phyloP scores from a whole-genome alignment of 2,797 vertebrate genomes.

The Myotis myotis region DNA sequence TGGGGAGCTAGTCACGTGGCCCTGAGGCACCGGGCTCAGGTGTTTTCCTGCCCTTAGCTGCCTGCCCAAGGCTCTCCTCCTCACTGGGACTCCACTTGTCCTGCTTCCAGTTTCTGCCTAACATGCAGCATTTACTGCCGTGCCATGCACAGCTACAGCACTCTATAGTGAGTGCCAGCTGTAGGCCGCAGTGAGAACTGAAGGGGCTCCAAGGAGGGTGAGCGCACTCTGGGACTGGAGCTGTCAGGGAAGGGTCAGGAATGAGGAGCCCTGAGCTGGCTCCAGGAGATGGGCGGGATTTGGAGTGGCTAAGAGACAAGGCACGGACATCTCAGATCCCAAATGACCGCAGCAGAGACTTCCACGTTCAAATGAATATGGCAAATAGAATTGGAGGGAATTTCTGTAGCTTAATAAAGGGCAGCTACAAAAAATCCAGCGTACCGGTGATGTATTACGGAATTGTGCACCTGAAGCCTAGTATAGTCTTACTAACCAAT shows the following conservation, averaged over 20 bases:
- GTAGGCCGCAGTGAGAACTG: neutral
- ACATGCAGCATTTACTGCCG: neutral
- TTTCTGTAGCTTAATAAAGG: neutral
- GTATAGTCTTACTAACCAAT: neutral
- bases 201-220: neutral
- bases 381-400: neutral
- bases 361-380: neutral
- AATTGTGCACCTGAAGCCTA: neutral
- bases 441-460: neutral
- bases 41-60: neutral
- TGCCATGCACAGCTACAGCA: neutral
- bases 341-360: neutral
- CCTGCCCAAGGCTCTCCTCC: neutral
- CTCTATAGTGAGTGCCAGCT: neutral
- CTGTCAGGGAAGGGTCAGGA: neutral
- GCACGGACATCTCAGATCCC: neutral
- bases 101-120: neutral
- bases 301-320: neutral
- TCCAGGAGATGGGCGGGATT: neutral
- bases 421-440: neutral
- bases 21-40: neutral
- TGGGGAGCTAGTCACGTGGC: neutral
- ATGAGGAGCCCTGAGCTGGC: neutral
- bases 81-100: no score
- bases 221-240: neutral